Base-by-base conservation (phyloP, 2,797 vertebrate genomes). In the Valencia hispanica region DNA sequence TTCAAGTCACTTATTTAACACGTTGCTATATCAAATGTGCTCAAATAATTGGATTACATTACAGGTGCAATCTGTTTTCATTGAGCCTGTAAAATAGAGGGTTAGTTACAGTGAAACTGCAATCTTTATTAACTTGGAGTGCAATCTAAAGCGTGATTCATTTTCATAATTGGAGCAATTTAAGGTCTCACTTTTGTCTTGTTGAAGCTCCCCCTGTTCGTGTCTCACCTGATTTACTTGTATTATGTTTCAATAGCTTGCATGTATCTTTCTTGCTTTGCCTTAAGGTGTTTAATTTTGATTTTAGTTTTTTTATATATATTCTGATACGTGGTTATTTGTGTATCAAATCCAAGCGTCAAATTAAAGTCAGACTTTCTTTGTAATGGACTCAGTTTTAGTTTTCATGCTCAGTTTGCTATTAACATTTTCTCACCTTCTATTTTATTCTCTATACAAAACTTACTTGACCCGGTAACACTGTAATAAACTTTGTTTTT, bases 91-190 rank as follows among this genome's bases (percentile, higher is more conserved):
- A 43, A 61, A 45, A 70, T 47, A 25, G 5, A 51, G 34, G 25
- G 47, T 48, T 72, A 70, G 47, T 73, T 63, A 65, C 27, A 22
- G 43, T 39, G 51, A 73, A 74, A 79, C 70, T 81, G 22, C 69
- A 81, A 15, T 47, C 34, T 72, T 70, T 25, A 39, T 32, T 30
- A 74, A 70, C 14, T 45, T 59, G 32, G 25, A 78, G 14, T 43
- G 14, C 20, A 75, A 68, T 72, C 5, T 39, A 65, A 47, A 73
- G 47, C 48, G 27, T 25, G 32, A 41, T 47, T 72, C 41, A 48
- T 50, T 76, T 81, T 72, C 70, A 79, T 74, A 41, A 55, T 79
- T 4, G 12, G 57, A 53, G 63, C 32, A 39, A 70, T 66, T 78
- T 55, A 32, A 77, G 43, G 50, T 32, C 74, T 79, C 25, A 68